Conservation (phyloP, 2,888 invertebrate genomes). For the Theodoxus fluviatilis region DNA sequence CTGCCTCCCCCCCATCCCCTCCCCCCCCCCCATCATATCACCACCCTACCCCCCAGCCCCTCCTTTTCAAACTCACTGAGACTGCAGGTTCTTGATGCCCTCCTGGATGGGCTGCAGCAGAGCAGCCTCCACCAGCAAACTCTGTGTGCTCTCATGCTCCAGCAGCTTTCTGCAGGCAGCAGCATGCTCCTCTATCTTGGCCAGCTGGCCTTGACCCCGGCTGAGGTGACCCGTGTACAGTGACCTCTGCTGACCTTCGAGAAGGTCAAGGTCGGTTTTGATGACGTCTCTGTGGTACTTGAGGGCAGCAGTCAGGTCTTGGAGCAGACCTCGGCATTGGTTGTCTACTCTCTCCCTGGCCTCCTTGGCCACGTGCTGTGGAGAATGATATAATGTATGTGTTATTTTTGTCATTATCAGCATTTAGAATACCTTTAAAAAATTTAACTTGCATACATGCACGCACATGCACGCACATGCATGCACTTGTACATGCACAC, state of each 20-base stretch:
- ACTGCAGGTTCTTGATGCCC: slow-evolving; percentile 33
- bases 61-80: slow-evolving; percentile 27
- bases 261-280: slow-evolving; percentile 6
- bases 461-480: too few relatives aligned
- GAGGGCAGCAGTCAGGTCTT: slow-evolving; percentile 47
- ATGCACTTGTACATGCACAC: neutral
- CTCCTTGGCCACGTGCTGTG: slow-evolving; percentile 44
- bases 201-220: slow-evolving; percentile 35
- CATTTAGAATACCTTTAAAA: too few relatives aligned
- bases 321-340: slow-evolving; percentile 48
- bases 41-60: too few relatives aligned
- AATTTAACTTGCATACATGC: too few relatives aligned
- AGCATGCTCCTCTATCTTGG: slow-evolving; percentile 40
- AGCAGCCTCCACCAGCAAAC: slow-evolving; percentile 40
- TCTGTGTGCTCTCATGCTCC: slow-evolving; percentile 41
- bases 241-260: too few relatives aligned
- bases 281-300: slow-evolving; percentile 37
- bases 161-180: slow-evolving; percentile 45
- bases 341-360: slow-evolving; percentile 47
- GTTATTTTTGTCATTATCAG: too few relatives aligned
- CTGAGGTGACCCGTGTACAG: slow-evolving; percentile 32
- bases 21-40: too few relatives aligned
- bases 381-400: too few relatives aligned
- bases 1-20: too few relatives aligned
- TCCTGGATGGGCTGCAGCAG: slow-evolving; percentile 40